These are phyloP conservation scores for Protobothrops flavoviridis DNA, from an alignment of 2,113 vertebrate species.

Conservation along the genomic window DNA sequence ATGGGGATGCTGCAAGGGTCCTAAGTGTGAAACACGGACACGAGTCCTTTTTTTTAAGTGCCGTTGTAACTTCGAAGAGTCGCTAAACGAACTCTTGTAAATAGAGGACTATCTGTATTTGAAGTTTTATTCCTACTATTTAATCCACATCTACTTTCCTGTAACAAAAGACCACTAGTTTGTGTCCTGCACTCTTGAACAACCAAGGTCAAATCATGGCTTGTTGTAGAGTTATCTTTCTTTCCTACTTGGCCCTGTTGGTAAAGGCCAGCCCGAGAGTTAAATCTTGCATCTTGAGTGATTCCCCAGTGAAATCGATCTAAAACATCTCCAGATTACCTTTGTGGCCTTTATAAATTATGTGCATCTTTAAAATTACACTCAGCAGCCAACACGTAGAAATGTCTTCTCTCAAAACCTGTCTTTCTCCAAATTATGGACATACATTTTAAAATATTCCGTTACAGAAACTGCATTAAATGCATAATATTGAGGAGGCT, in stretches of 20 bases:
- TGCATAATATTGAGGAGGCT: not conserved
- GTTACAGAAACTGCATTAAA: not conserved
- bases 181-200: not conserved
- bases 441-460: not conserved
- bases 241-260: not conserved
- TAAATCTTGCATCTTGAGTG: not conserved
- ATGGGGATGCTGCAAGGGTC: too few relatives aligned
- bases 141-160: not conserved
- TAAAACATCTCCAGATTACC: not conserved
- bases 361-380: not conserved
- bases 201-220: not conserved
- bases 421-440: not conserved
- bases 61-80: too few relatives aligned
- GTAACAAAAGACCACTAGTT: not conserved
- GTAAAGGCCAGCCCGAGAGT: not conserved
- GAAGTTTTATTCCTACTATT: not conserved
- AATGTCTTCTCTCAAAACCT: not conserved
- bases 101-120: not conserved
- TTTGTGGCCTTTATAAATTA: slow-evolving; percentile 3
- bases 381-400: not conserved
- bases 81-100: too few relatives aligned
- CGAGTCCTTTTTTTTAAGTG: too few relatives aligned
- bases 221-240: not conserved
- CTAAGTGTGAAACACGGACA: too few relatives aligned
- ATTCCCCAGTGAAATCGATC: not conserved